A percentile compares a stretch with the other conserved stretches of the same genome.
Evolutionary conservation across 2,797 vertebrate genomes (phyloP).

Genomic region (Lacerta agilis): DNA sequence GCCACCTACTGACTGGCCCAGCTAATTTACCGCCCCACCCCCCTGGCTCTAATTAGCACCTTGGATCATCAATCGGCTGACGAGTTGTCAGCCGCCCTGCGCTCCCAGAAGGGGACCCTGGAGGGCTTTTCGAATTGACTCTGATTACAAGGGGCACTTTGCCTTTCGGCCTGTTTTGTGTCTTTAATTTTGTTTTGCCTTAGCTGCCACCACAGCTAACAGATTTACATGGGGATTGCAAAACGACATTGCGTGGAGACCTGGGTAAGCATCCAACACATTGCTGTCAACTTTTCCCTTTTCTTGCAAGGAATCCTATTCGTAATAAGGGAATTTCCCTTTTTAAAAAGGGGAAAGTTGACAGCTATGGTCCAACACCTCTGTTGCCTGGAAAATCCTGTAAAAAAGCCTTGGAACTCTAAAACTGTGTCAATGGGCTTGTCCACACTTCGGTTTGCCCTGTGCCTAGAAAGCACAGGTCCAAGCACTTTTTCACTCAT

Average conservation of each 20-base stretch:
- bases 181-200: background rate
- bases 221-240: background rate
- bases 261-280: background rate
- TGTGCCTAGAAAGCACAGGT: no score
- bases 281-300: no score
- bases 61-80: background rate
- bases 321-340: no score
- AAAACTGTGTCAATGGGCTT: no score
- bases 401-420: no score
- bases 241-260: no score
- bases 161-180: background rate
- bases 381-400: no score
- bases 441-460: no score
- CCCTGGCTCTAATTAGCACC: background rate
- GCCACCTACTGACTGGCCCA: conserved; percentile 4
- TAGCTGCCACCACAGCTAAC: background rate
- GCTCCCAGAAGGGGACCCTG: background rate
- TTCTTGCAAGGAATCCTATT: no score
- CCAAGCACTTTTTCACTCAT: no score
- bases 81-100: background rate
- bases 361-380: no score
- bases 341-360: no score
- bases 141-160: background rate
- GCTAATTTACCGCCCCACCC: background rate
- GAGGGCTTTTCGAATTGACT: background rate